Evolutionary conservation across 2,797 vertebrate genomes (phyloP), one percentile per base, ranked within the genome.

Genomic region (Dallia pectoralis): DNA sequence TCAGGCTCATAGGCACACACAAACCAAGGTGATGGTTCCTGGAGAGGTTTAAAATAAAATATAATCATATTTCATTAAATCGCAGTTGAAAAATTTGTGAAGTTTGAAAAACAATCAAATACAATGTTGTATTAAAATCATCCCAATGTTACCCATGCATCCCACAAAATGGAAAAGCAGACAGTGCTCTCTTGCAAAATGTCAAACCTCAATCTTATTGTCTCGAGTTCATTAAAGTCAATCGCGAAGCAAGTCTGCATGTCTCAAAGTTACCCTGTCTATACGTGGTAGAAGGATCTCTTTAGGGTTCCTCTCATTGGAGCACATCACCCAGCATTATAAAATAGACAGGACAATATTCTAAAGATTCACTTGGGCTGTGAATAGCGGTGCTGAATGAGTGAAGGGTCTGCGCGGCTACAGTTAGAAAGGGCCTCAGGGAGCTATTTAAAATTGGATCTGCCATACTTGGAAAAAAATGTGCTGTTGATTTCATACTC

Each of bases 381-480:
- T 71, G 33, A 76, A 81, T 84, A 79, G 84, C 82, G 67, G 79
- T 78, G 78, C 86, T 77, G 88, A 84, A 86, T 86, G 88, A 91
- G 88, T 88, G 87, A 92, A 91, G 90, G 91, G 92, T 93, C 92
- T 89, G 90, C 85, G 81, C 87, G 84, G 88, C 82, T 86, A 90
- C 87, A 88, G 90, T 91, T 89, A 88, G 88, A 81, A 85, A 83
- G 87, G 87, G 88, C 91, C 91, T 91, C 84, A 64, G 92, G 92
- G 92, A 91, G 85, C 77, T 84, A 86, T 85, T 83, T 92, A 87
- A 92, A 94, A 93, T 93, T 93, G 91, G 87, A 93, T 93, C 92
- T 94, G 91, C 91, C 91, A 93, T 93, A 44, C 91, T 92, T 87
- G 89, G 91, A 93, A 93, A 93, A 92, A 93, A 92, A 92, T 92